Base-by-base conservation (phyloP, 2,888 invertebrate species). In the Meloe dianella region DNA sequence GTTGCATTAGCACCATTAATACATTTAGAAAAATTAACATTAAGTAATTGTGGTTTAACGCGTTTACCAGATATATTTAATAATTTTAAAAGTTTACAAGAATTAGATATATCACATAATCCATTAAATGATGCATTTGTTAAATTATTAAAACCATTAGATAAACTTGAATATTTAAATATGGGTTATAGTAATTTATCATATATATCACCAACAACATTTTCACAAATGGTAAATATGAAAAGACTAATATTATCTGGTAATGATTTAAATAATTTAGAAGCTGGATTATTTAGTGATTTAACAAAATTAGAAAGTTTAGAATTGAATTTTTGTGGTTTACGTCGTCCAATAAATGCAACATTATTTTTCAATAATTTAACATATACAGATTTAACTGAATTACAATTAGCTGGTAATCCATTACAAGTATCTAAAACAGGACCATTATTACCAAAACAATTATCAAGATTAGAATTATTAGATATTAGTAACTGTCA, bases 131-230 rank as follows among this genome's bases (percentile, higher is more conserved):
- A 90, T 75, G 91, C 89, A 0, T 91, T 91, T 78, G 89, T 89
- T 8, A 87, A 86, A 73, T 79, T 91, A 29, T 80, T 91, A 20
- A 88, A 89, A 2, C 91, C 91, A 0, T 80, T 91, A 1, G 87
- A 88, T 67, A 89, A 89, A 14, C 82, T 92, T 51, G 89, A 90
- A 79, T 90, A 89, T 75, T 83, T 91, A 4, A 90, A 91, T 79
- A 91, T 92, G 91, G 90, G 91, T 7, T 90, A 90, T 78, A 91
- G 91, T 80, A 88, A 90, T 77, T 83, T 91, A 2, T 89, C 89
- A 0, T 86, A 87, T 71, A 85, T 91, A 63, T 88, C 89, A 0
- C 89, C 89, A 41, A 86, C 88, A 32, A 88, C 89, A 3, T 92
- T 91, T 77, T 86, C 90, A 5, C 88, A 89, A 77, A 91, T 91